Conservation (phyloP, 2,797 vertebrate species). For the Falco novaeseelandiae region DNA sequence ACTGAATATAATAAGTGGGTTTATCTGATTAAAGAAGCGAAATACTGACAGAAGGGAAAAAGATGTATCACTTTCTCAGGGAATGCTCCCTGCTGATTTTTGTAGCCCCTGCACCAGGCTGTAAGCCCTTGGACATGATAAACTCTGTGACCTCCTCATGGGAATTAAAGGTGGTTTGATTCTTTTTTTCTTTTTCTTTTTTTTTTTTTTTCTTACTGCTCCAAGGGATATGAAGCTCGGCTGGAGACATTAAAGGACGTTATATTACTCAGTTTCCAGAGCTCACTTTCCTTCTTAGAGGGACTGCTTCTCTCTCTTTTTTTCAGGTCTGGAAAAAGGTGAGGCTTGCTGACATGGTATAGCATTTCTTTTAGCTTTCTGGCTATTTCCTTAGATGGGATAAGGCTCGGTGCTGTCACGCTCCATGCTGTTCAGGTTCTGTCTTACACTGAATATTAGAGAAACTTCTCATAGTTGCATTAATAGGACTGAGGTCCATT, state of each 20-base stretch:
- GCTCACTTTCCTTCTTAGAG: not conserved
- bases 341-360: not conserved
- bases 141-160: slow-evolving; percentile 28
- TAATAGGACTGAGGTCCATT: not conserved
- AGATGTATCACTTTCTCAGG: not conserved
- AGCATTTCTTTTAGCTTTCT: not conserved
- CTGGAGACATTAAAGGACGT: not conserved
- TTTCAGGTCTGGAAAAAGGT: not conserved
- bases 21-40: slow-evolving; percentile 38
- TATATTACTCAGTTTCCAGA: slow-evolving; percentile 27
- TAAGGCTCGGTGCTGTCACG: not conserved
- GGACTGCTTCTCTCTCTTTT: not conserved
- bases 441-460: not conserved
- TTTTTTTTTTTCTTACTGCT: not conserved
- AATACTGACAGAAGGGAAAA: slow-evolving; percentile 9
- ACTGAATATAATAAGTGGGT: not conserved
- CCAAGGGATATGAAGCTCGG: not conserved
- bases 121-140: slow-evolving; percentile 26
- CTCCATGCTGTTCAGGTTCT: not conserved
- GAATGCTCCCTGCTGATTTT: slow-evolving; percentile 1
- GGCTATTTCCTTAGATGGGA: not conserved
- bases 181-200: not conserved
- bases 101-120: not conserved
- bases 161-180: slow-evolving; percentile 37
- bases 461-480: not conserved